Evolutionary conservation across 53 echinoderm and acorn worm species (phyloP).

Genomic region (Pentamera pediparva): DNA sequence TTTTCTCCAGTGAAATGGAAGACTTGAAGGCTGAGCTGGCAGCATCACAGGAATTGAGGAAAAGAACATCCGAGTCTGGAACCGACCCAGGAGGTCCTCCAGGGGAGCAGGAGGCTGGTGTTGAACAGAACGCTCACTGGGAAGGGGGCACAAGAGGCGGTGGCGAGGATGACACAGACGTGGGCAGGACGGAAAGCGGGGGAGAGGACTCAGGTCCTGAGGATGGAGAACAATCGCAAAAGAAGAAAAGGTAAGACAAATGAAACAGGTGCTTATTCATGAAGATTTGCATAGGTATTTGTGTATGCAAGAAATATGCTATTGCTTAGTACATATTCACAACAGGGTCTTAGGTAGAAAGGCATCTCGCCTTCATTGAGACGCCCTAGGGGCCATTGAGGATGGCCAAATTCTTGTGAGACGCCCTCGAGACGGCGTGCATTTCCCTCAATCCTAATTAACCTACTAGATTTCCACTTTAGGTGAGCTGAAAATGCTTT

Average conservation of each 20-base stretch:
- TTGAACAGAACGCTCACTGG: not conserved
- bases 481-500: too few species aligned
- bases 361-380: too few species aligned
- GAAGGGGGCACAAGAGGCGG: slow-evolving; percentile 2
- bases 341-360: too few species aligned
- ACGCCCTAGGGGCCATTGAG: too few species aligned
- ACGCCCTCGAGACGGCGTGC: too few species aligned
- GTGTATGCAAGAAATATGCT: too few species aligned
- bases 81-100: not conserved
- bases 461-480: too few species aligned
- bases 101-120: not conserved
- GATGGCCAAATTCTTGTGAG: too few species aligned
- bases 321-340: too few species aligned
- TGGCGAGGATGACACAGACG: slow-evolving; percentile 29
- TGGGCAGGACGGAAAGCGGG: slow-evolving; percentile 20
- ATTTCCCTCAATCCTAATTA: too few species aligned
- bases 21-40: not conserved
- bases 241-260: not conserved
- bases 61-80: not conserved
- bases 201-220: slow-evolving; percentile 34
- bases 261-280: too few species aligned
- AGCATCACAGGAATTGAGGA: not conserved
- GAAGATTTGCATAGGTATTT: too few species aligned
- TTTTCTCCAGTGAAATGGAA: not conserved
- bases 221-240: not conserved